These are phyloP conservation scores for Folsomia manolachei DNA, from an alignment of 2,888 invertebrate genomes.

Conservation along the genomic window DNA sequence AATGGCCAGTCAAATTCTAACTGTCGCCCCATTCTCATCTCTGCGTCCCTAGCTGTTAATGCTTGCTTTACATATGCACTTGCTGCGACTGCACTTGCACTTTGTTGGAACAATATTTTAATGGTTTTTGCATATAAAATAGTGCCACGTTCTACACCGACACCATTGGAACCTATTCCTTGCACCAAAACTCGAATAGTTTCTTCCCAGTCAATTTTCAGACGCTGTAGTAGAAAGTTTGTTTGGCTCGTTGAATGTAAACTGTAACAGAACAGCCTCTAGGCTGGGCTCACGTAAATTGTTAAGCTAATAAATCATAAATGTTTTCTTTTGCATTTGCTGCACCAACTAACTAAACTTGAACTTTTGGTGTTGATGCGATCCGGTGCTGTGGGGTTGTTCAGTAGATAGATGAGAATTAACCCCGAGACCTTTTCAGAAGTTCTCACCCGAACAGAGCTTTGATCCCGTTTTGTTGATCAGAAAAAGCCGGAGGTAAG, in stretches of 20 bases:
- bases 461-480: too few species aligned
- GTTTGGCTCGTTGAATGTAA: constrained; percentile 1
- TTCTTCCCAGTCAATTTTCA: background rate
- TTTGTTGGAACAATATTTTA: background rate
- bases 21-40: constrained; percentile 27
- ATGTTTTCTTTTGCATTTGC: constrained; percentile 38
- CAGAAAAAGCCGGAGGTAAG: too few species aligned
- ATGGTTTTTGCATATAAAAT: constrained; percentile 3
- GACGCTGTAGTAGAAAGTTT: constrained; percentile 5
- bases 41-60: background rate
- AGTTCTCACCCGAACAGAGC: background rate
- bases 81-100: background rate
- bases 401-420: background rate
- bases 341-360: background rate
- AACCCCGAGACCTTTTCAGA: background rate
- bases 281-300: constrained; percentile 35
- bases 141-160: background rate
- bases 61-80: background rate
- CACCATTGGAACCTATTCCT: background rate
- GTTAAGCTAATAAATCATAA: constrained; percentile 49
- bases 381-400: background rate
- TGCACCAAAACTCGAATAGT: background rate
- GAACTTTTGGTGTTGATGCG: background rate
- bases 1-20: constrained; percentile 35
- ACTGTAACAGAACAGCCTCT: constrained; percentile 35